Evolutionary conservation across 1,140 invertebrate genomes (phyloP).

Genomic region (Drosophila sechellia): DNA sequence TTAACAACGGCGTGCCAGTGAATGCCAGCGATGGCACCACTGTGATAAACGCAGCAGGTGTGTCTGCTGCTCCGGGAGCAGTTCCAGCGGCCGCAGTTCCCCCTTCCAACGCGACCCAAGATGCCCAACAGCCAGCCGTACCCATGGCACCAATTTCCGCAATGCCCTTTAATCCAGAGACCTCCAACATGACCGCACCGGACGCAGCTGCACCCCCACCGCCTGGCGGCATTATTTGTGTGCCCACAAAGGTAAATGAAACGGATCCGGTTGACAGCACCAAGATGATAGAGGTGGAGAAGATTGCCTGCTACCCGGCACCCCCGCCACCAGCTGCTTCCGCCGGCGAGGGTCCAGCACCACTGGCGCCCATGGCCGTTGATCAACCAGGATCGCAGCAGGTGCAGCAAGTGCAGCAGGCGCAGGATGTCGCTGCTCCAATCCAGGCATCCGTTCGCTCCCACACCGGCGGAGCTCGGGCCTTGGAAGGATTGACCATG

Average conservation of each 20-base stretch:
- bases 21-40: conserved; percentile 74
- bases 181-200: conserved; percentile 84
- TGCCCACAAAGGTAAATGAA: conserved; percentile 77
- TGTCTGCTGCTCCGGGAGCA: conserved; percentile 39
- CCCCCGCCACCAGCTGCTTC: conserved; percentile 64
- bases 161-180: conserved; percentile 59
- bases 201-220: conserved; percentile 48
- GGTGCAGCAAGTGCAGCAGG: conserved; percentile 45
- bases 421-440: conserved; percentile 44
- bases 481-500: background rate
- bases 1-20: conserved; percentile 76
- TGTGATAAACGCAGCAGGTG: conserved; percentile 68
- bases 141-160: conserved; percentile 34
- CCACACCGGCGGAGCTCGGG: conserved; percentile 19
- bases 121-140: conserved; percentile 36
- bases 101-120: conserved; percentile 33
- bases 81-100: conserved; percentile 5
- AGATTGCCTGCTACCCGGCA: conserved; percentile 81
- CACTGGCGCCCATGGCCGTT: conserved; percentile 62
- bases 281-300: conserved; percentile 79
- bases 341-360: conserved; percentile 52
- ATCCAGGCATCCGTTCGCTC: conserved; percentile 67
- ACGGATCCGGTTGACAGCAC: conserved; percentile 74
- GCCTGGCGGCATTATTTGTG: conserved; percentile 76
- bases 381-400: conserved; percentile 51